These are phyloP conservation scores for Dioctria linearis DNA, from an alignment of 2,888 invertebrate species.

Conservation along the genomic window DNA sequence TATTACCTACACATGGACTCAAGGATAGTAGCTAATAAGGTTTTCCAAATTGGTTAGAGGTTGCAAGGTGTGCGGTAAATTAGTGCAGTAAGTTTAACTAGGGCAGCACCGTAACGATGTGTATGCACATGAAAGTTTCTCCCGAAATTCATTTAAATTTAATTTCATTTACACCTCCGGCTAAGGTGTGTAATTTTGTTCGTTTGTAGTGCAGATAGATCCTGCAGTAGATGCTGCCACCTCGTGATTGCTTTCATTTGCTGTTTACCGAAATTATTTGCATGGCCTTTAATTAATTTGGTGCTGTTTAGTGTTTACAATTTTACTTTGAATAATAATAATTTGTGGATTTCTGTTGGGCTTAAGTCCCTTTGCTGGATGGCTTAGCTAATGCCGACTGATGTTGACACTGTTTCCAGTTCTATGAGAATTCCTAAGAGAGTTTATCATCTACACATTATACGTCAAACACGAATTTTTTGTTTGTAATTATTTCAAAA, in stretches of 20 bases:
- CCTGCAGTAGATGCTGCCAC: neutral
- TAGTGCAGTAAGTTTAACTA: neutral
- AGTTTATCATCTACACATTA: no score
- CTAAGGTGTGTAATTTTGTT: constrained; percentile 3
- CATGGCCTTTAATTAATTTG: constrained; percentile 34
- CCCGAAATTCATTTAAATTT: constrained; percentile 31
- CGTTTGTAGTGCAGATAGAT: neutral
- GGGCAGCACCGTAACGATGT: neutral
- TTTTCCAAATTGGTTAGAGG: neutral
- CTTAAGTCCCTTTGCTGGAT: neutral
- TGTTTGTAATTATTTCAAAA: no score
- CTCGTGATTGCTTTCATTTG: neutral
- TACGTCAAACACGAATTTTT: no score
- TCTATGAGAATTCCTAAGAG: no score
- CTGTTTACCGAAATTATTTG: constrained; percentile 32
- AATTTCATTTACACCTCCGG: constrained; percentile 37
- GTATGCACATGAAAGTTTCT: constrained; percentile 13
- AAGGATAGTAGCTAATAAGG: neutral
- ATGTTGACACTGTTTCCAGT: neutral
- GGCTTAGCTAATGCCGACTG: neutral
- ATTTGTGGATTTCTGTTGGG: constrained; percentile 8
- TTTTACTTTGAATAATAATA: constrained; percentile 12
- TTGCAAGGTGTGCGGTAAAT: neutral
- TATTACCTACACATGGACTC: neutral
- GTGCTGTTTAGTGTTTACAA: neutral